Base-by-base conservation (phyloP, 2,888 invertebrate genomes). In the Brachyopa scutellaris region DNA sequence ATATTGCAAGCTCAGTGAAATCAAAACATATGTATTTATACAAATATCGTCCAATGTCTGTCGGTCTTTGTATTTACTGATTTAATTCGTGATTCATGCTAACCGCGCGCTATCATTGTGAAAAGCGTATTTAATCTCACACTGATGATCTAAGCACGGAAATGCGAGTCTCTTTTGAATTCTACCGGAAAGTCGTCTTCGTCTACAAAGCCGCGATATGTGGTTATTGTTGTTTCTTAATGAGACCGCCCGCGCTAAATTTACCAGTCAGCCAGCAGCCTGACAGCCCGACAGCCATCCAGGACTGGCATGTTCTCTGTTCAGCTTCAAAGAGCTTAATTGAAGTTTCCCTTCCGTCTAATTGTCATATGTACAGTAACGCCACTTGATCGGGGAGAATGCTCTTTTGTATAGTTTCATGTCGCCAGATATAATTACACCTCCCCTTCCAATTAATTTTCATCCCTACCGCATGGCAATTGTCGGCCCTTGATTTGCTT, bases 341-440 rank as follows among this genome's bases (percentile, higher is more conserved):
- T 85, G 72, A 76, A 74, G 85, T 84, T 85, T 85, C 84, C 84
- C 82, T 79, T 77, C 76, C 78, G 77, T 76, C 80, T 82, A 79
- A 84, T 79, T 84, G 77, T 79, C 76, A 70, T 82, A n/a, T n/a
- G n/a, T 26, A 26, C 3, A 26, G 61, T 70, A 82, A 82, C 74
- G 79, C 73, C 62, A 73, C 69, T 69, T 73, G 73, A 80, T 79
- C 72, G 67, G 73, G 84, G 79, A 69, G 73, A 76, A 59, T 55
- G 38, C 19, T 57, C 49, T 36, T 42, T n/a, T 45, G 61, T 42
- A 19, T 69, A 19, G 67, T 70, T 74, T 76, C 59, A 64, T 77
- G 82, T 82, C 82, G 82, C 82, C 82, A 77, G 77, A 47, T n/a
- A n/a, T 82, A 72, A 77, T 82, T 82, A 82, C 59, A 76, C 77